These are phyloP conservation scores for Eudyptes chrysolophus DNA, from an alignment of 2,113 vertebrate species.

Conservation along the genomic window DNA sequence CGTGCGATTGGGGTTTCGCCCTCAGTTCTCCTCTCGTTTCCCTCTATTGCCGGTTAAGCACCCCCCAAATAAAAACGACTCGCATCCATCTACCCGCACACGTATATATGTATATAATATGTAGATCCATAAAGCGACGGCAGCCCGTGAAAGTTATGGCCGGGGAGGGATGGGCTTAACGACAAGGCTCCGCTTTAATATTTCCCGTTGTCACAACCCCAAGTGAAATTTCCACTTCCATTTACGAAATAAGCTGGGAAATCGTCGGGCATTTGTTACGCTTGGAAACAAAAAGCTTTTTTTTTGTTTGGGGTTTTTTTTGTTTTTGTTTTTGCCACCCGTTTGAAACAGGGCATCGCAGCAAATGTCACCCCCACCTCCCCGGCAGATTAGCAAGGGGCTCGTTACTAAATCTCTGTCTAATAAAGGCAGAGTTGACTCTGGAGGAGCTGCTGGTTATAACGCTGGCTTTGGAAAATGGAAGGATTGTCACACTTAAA, in stretches of 20 bases:
- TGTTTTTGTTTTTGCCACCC: background rate
- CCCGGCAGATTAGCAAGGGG: constrained; percentile 42
- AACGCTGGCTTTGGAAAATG: constrained; percentile 59
- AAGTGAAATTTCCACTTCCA: background rate
- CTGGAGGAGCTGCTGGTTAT: constrained; percentile 60
- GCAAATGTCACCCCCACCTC: constrained; percentile 24
- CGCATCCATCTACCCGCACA: background rate
- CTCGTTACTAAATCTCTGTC: constrained; percentile 72
- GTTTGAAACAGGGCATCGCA: constrained; percentile 17
- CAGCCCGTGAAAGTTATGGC: background rate
- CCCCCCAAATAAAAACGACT: background rate
- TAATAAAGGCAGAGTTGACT: constrained; percentile 61
- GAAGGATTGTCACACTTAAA: constrained; percentile 71
- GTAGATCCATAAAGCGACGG: background rate
- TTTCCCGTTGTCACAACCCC: background rate
- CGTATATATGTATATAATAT: background rate
- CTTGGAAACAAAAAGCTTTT: background rate
- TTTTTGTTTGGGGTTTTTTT: background rate
- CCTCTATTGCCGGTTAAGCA: background rate
- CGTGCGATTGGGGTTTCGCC: background rate
- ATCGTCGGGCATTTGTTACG: background rate
- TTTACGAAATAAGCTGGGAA: background rate
- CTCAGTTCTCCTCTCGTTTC: background rate
- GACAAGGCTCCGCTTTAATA: background rate
- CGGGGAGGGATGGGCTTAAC: background rate